Evolutionary conservation across 2,113 vertebrate genomes (phyloP), one percentile per base, ranked within the genome.

Genomic region (Catharus minimus): DNA sequence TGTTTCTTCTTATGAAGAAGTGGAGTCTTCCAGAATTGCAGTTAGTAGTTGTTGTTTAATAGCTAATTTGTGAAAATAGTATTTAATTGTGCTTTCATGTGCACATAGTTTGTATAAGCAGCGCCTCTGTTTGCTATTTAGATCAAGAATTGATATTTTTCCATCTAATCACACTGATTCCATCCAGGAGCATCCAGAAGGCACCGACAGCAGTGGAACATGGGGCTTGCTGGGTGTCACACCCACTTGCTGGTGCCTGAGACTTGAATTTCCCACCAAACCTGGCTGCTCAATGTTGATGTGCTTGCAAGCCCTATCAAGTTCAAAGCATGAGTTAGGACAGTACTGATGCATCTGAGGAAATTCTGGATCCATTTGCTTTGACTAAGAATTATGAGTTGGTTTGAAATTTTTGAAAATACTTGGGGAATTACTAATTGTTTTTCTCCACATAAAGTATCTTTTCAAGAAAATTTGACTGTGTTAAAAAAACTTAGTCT

Each of bases 361-460:
- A 89, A 95, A 81, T 83, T 78, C 30, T 83, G 68, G 24, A 65
- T 88, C 16, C 1, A 0, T 26, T 64, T 17, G 27, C 41, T 93
- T 92, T 84, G 65, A 33, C 84, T 75, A 68, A 91, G 36, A 77
- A 17, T 69, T 43, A 21, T 7, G 61, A 68, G n/a, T 52, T 58
- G 6, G 47, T 93, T 41, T 78, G 28, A 86, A 64, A 73, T 69
- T 73, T 69, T 91, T 19, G 41, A 83, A 93, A 91, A 86, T 39
- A 46, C 64, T 86, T 65, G 50, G 55, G 39, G 49, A 89, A 84
- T 89, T 88, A 73, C 33, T 41, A 82, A 10, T 89, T 3, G 4
- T 79, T 95, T 85, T 90, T 92, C 30, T 85, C 39, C 23, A 28
- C 38, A 36, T 65, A 81, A 91, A 89, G 8, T 86, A 78, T 86